These are phyloP conservation scores for Neodiprion pinetum DNA, from an alignment of 1,140 invertebrate species.

Conservation along the genomic window DNA sequence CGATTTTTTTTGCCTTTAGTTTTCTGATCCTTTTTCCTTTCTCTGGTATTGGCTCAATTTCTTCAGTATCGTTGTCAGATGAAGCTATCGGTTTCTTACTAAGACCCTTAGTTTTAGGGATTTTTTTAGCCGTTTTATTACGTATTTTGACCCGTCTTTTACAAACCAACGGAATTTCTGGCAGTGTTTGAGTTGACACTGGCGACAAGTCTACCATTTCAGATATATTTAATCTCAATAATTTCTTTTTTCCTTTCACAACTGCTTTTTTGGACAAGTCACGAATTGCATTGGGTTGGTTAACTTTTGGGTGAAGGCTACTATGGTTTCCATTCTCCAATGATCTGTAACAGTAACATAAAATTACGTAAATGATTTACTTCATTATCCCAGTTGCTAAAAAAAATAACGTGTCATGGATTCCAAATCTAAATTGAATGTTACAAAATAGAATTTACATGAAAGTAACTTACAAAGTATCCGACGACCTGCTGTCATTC, in stretches of 20 bases:
- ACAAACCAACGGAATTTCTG: constrained; percentile 6
- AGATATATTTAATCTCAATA: constrained; percentile 21
- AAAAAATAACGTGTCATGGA: neutral
- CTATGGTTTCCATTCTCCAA: neutral
- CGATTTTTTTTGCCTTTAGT: constrained; percentile 50
- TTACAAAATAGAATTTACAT: neutral
- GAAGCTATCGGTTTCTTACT: neutral
- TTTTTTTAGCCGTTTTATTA: constrained; percentile 13
- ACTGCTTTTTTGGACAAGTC: neutral
- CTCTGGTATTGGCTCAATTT: constrained; percentile 38
- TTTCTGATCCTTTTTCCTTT: constrained; percentile 33
- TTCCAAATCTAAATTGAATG: too few relatives aligned
- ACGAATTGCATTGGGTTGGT: constrained; percentile 23
- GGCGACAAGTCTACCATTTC: constrained; percentile 14
- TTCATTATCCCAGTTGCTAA: neutral
- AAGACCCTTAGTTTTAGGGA: neutral
- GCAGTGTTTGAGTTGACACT: neutral
- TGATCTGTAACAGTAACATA: neutral
- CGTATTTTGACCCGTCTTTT: constrained; percentile 21
- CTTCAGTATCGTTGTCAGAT: constrained; percentile 28
- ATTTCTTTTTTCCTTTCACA: constrained; percentile 23
- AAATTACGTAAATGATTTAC: neutral
- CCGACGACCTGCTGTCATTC: neutral
- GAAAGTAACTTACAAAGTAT: neutral
- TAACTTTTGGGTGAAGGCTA: constrained; percentile 9